Base-by-base conservation (phyloP, 2,113 vertebrate species). In the Otocyon megalotis region DNA sequence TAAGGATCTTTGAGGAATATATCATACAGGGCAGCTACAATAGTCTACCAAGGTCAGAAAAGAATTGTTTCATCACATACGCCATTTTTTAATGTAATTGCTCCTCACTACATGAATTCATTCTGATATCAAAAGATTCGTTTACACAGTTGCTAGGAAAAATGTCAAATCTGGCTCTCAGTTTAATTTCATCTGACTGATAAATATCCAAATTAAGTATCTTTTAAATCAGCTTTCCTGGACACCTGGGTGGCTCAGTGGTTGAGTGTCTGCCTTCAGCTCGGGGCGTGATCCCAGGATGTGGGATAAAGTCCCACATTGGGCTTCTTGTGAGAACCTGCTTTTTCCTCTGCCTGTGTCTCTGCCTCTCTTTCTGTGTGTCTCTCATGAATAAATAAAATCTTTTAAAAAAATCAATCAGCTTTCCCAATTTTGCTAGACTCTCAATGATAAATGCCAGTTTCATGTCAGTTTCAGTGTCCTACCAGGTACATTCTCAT, bases 161-260 rank as follows among this genome's bases (percentile, higher is more conserved):
- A 58, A 86, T 85, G 63, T 67, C 72, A 93, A 62, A 53, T 76
- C 12, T 54, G 58, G 72, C 67, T 65, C 22, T 87, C 67, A 82
- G 74, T 37, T 67, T 81, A 81, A 95, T 90, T 95, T 95, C 10
- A 48, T 87, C 56, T 87, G 50, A 87, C 65, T 90, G 19, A 11
- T 87, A 28, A 93, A 35, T 90, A 87, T 86, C 15, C 54, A 81
- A 86, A 93, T 88, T 92, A 96, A 93, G 1, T 80, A 65, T n/a
- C 53, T 83, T 93, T 88, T 79, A 82, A 43, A 58, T 89, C 19
- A 50, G 13, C 37, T 43, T 43, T 43, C 43, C 43, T 1, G 43
- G 43, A 43, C 43, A 43, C 43, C 43, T 43, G 43, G 6, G 43
- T 1, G 43, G 43, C 43, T 43, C 43, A 43, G 43, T 43, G 43